Evolutionary conservation across 2,797 vertebrate genomes (phyloP).

Genomic region (Sitta carolinensis): DNA sequence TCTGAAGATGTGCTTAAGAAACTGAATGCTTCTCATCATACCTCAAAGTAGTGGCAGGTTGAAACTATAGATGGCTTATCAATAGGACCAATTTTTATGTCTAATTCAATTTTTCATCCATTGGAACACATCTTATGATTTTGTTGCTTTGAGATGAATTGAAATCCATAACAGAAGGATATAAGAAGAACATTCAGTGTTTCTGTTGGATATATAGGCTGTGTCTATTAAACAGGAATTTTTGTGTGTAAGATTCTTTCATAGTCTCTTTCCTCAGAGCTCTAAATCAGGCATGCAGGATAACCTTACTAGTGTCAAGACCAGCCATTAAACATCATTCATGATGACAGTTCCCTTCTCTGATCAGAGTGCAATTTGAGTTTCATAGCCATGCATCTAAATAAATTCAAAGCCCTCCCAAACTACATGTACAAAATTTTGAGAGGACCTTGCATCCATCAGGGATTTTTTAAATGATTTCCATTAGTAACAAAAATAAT

Average conservation of each 20-base stretch:
- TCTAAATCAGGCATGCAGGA: neutral
- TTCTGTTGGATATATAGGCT: neutral
- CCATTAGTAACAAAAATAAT: neutral
- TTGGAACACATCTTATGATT: neutral
- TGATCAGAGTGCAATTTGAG: neutral
- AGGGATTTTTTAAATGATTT: neutral
- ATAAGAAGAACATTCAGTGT: neutral
- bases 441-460: neutral
- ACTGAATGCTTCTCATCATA: neutral
- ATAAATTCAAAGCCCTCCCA: slow-evolving; percentile 15
- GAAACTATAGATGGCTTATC: neutral
- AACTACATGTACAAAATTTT: slow-evolving; percentile 6
- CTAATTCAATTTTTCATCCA: neutral
- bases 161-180: neutral
- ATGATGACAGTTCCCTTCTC: neutral
- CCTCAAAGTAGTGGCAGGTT: neutral
- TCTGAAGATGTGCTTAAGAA: neutral
- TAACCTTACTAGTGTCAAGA: neutral
- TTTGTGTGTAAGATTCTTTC: neutral
- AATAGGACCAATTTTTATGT: neutral
- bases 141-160: neutral
- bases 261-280: neutral
- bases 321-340: neutral
- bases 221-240: neutral
- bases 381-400: neutral